phyloP scores from a whole-genome alignment of 2,888 invertebrate species.

The Polyommatus icarus region DNA sequence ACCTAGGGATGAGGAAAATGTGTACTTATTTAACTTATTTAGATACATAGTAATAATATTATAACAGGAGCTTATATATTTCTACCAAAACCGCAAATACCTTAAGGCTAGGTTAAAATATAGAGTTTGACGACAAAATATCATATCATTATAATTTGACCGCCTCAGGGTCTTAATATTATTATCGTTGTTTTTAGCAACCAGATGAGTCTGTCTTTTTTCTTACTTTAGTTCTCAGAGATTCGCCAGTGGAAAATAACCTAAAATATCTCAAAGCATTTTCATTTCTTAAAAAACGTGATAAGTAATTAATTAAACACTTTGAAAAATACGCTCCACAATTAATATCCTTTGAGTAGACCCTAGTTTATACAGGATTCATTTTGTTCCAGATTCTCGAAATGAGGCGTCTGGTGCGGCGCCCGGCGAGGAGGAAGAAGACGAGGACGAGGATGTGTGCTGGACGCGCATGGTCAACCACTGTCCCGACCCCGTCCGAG shows the following conservation, averaged over 20 bases:
- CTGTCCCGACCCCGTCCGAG: conserved; percentile 74
- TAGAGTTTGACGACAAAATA: not conserved
- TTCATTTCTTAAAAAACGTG: too few species aligned
- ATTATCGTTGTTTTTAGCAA: not conserved
- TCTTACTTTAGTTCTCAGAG: not conserved
- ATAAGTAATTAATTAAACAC: too few species aligned
- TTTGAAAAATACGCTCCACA: too few species aligned
- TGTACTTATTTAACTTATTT: too few species aligned
- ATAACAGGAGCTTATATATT: not conserved
- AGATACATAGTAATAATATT: not conserved
- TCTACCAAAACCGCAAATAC: not conserved
- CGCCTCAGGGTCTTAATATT: not conserved
- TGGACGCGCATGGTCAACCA: conserved; percentile 66
- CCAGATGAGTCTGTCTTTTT: not conserved
- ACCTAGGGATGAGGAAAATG: too few species aligned
- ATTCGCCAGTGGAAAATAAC: not conserved
- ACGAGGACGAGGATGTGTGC: conserved; percentile 51
- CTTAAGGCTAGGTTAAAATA: conserved; percentile 2
- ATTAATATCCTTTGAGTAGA: not conserved
- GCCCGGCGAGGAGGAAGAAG: conserved; percentile 44
- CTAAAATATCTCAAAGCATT: not conserved
- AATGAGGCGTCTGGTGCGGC: conserved; percentile 46
- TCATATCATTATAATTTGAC: not conserved
- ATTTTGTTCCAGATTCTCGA: conserved; percentile 42
- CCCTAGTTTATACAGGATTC: not conserved